A percentile compares a stretch with the other conserved stretches of the same genome.
Evolutionary conservation across 2,888 invertebrate genomes (phyloP).

Genomic region (Caenorhabditis afra): DNA sequence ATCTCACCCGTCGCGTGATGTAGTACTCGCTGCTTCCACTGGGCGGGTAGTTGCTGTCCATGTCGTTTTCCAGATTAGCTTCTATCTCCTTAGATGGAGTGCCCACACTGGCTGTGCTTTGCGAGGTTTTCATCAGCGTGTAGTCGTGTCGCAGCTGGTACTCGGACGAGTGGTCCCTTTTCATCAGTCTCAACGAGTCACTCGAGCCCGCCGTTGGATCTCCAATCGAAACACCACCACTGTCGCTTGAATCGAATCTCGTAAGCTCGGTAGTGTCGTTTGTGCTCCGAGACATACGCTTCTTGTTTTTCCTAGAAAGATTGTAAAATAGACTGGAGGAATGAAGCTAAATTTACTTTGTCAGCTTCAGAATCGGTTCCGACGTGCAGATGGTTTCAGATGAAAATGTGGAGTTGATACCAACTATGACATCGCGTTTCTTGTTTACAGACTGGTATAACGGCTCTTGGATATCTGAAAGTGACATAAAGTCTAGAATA

Average conservation of each 20-base stretch:
- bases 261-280: slow-evolving; percentile 56
- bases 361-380: slow-evolving; percentile 53
- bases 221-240: slow-evolving; percentile 62
- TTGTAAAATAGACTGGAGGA: too few relatives aligned
- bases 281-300: slow-evolving; percentile 53
- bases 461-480: slow-evolving; percentile 55
- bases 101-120: slow-evolving; percentile 48
- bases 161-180: slow-evolving; percentile 42
- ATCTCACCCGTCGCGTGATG: slow-evolving; percentile 45
- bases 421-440: slow-evolving; percentile 63
- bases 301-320: slow-evolving; percentile 32
- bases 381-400: slow-evolving; percentile 63
- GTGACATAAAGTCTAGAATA: not conserved
- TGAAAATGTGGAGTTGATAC: slow-evolving; percentile 69
- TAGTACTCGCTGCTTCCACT: slow-evolving; percentile 57
- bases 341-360: slow-evolving; percentile 28
- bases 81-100: slow-evolving; percentile 51
- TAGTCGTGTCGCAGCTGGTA: slow-evolving; percentile 52
- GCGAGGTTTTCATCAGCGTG: slow-evolving; percentile 47
- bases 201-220: slow-evolving; percentile 40
- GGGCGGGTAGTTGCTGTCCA: slow-evolving; percentile 35
- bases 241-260: slow-evolving; percentile 63
- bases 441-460: slow-evolving; percentile 55
- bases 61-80: slow-evolving; percentile 33
- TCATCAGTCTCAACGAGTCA: slow-evolving; percentile 36